These are phyloP conservation scores for Idaea biselata DNA, from an alignment of 2,888 invertebrate species.

Conservation along the genomic window DNA sequence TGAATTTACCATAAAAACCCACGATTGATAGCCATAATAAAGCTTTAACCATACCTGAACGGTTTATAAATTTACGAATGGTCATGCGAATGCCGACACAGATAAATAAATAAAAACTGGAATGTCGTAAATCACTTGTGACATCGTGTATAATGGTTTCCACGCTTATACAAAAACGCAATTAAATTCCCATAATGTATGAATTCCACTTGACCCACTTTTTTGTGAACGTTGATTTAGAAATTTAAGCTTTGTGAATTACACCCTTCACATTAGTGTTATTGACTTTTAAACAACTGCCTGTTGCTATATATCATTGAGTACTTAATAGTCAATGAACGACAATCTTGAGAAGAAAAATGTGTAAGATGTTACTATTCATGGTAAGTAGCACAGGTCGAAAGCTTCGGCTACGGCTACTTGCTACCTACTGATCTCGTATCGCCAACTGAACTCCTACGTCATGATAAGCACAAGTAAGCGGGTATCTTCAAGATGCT, in stretches of 20 bases:
- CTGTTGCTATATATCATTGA: background rate
- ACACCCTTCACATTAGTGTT: background rate
- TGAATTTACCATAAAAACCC: background rate
- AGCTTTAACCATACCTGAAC: conserved; percentile 1
- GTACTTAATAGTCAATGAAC: background rate
- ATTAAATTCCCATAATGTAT: background rate
- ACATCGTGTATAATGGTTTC: background rate
- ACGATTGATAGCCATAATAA: background rate
- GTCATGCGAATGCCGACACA: background rate
- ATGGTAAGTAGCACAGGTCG: too few relatives aligned
- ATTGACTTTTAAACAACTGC: conserved; percentile 1
- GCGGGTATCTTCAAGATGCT: too few relatives aligned
- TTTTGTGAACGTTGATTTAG: background rate
- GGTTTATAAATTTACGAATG: background rate
- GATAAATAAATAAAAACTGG: background rate
- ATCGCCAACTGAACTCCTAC: too few relatives aligned
- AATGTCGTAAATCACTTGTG: background rate
- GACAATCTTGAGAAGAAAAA: background rate
- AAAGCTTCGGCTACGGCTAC: too few relatives aligned
- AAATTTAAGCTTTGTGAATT: background rate
- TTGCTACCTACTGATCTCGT: too few relatives aligned
- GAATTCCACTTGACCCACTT: background rate
- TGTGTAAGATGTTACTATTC: too few relatives aligned
- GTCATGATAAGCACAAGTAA: too few relatives aligned
- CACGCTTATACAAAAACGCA: background rate